Evolutionary conservation across 2,797 vertebrate species (phyloP).

Genomic region (Parambassis ranga): DNA sequence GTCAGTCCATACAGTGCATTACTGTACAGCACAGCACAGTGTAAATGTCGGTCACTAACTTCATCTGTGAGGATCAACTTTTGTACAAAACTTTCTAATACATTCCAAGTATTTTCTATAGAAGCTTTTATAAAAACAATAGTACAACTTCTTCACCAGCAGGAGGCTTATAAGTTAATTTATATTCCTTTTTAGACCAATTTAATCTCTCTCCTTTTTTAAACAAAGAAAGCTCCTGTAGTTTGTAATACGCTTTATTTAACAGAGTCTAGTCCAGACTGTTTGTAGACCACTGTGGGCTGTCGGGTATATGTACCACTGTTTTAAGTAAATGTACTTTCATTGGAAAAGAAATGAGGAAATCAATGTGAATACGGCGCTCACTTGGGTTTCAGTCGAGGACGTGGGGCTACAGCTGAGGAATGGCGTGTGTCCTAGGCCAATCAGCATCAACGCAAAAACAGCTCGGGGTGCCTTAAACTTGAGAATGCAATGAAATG

Average conservation of each 20-base stretch:
- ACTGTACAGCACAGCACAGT: constrained; percentile 47
- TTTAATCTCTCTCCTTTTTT: constrained; percentile 54
- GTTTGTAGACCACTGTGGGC: constrained; percentile 66
- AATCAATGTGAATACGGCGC: constrained; percentile 45
- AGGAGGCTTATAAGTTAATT: constrained; percentile 84
- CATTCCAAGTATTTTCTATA: constrained; percentile 68
- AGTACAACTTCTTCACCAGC: constrained; percentile 79
- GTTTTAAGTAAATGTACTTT: constrained; percentile 40
- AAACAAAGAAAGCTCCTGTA: constrained; percentile 59
- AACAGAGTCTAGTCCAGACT: constrained; percentile 64
- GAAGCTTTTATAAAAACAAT: constrained; percentile 61
- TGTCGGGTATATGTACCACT: constrained; percentile 63
- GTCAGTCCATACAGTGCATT: constrained; percentile 32
- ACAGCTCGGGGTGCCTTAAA: constrained; percentile 58
- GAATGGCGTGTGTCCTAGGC: constrained; percentile 38
- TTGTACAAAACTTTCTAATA: constrained; percentile 60
- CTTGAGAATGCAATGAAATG: constrained; percentile 57
- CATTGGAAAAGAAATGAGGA: constrained; percentile 19
- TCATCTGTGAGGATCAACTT: constrained; percentile 33
- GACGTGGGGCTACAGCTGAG: constrained; percentile 22
- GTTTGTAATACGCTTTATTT: constrained; percentile 74
- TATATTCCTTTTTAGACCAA: constrained; percentile 76
- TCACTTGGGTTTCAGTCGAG: constrained; percentile 15
- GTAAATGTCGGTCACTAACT: constrained; percentile 36
- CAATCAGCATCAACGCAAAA: constrained; percentile 44